phyloP scores from a whole-genome alignment of 2,888 invertebrate genomes.

The Polyommatus iphigenia region DNA sequence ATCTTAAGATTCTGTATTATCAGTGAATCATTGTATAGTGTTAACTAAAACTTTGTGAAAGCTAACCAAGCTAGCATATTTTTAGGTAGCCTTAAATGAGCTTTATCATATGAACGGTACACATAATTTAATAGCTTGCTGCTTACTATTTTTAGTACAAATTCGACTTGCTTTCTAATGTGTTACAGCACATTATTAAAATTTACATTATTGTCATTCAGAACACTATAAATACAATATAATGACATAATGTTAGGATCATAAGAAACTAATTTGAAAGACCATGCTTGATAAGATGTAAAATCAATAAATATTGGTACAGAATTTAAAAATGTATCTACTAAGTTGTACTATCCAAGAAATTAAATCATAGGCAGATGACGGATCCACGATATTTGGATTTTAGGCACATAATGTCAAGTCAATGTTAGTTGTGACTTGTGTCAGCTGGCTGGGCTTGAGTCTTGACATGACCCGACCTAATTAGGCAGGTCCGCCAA shows the following conservation, averaged over 20 bases:
- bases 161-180: not conserved
- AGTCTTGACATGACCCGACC: not conserved
- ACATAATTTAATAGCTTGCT: not conserved
- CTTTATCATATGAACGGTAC: constrained; percentile 3
- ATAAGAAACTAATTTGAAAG: not conserved
- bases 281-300: not conserved
- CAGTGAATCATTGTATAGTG: constrained; percentile 18
- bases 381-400: not conserved
- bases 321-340: not conserved
- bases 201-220: not conserved
- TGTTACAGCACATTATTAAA: not conserved
- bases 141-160: not conserved
- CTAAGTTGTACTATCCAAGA: not conserved
- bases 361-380: not conserved
- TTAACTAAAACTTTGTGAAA: not conserved
- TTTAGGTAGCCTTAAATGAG: constrained; percentile 1
- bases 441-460: not conserved
- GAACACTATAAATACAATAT: not conserved
- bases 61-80: constrained; percentile 6
- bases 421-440: not conserved
- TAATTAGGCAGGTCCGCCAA: not conserved
- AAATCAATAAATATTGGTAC: not conserved
- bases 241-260: not conserved
- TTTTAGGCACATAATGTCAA: not conserved
- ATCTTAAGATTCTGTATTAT: constrained; percentile 1